Base-by-base conservation (phyloP, 2,113 vertebrate species). In the Astur gentilis region DNA sequence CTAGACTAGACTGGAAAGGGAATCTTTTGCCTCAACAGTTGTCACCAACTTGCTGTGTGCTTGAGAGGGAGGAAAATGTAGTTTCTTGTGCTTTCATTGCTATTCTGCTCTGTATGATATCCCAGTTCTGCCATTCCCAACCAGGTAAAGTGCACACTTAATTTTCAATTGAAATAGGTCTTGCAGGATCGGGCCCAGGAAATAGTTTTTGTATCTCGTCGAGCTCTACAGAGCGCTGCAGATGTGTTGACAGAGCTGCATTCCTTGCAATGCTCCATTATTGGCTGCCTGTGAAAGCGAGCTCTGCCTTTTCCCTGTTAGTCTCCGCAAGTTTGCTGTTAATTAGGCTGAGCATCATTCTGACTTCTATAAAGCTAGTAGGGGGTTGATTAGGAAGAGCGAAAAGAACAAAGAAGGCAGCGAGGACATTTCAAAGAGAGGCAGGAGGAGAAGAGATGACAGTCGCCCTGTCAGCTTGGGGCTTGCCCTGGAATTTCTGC, bases 291-390 rank as follows among this genome's bases (percentile, higher is more conserved):
- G 36, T 16, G 69, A 31, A 80, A 78, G 18, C 3, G 3, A 65
- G 80, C 84, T 50, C 91, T 89, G 95, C 88, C 81, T 93, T 91
- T 86, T 78, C 88, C 60, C 87, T 7, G 44, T 72, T 50, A 45
- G 58, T 9, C 78, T 19, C 62, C 2, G 1, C 44, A 7, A 87
- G 72, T 45, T 92, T 75, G 95, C 69, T 94, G 67, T 49, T 95
- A 89, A 96, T 97, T 93, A 94, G 93, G 78, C 95, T 7, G 58
- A 93, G 96, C 90, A 94, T 95, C 73, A 23, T 38, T 16, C 61
- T 55, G 93, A 55, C 69, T 90, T 54, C 89, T 67, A 11, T 49
- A 38, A 69, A 82, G 66, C 76, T 16, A 6, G 75, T 7, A 4
- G 95, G 95, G 94, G 93, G 93, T 61, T 70, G 87, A 38, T 64